Percentiles rank a stretch among this genome's conserved stretches.
These are phyloP conservation scores for Scomber japonicus DNA, from an alignment of 2,113 vertebrate genomes.

Conservation along the genomic window DNA sequence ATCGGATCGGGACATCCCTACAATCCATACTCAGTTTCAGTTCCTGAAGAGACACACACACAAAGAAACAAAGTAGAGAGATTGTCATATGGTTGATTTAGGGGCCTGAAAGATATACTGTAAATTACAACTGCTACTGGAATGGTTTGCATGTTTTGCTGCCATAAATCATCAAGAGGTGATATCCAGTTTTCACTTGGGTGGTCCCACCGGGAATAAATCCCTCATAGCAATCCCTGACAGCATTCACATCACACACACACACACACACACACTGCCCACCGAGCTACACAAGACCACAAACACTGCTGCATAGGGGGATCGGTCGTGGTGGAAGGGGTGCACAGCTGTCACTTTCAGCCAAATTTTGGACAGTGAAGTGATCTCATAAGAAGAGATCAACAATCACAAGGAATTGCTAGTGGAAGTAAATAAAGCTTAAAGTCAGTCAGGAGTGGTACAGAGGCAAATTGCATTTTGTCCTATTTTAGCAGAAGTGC, in stretches of 20 bases:
- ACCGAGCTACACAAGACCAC: slow-evolving; percentile 35
- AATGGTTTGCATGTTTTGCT: background rate
- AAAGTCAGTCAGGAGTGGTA: background rate
- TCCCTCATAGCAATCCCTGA: background rate
- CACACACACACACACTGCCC: slow-evolving; percentile 1
- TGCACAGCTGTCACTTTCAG: slow-evolving; percentile 58
- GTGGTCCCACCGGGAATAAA: slow-evolving; percentile 23
- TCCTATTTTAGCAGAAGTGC: background rate
- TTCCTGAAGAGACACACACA: too few relatives aligned
- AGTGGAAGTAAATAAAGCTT: background rate
- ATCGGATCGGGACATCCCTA: too few relatives aligned
- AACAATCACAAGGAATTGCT: slow-evolving; percentile 29
- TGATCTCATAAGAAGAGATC: slow-evolving; percentile 48
- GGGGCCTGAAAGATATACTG: background rate
- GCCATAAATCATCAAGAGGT: too few relatives aligned
- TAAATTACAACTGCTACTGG: background rate
- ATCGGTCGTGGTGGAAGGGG: background rate
- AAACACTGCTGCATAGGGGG: slow-evolving; percentile 14
- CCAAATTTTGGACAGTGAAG: slow-evolving; percentile 36
- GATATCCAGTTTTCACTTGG: background rate
- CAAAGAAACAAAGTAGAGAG: too few relatives aligned
- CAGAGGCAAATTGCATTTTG: background rate
- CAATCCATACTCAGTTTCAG: too few relatives aligned
- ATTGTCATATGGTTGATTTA: too few relatives aligned
- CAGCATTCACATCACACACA: slow-evolving; percentile 33